Base-by-base conservation (phyloP, 2,888 invertebrate species). In the Synergus itoensis region DNA sequence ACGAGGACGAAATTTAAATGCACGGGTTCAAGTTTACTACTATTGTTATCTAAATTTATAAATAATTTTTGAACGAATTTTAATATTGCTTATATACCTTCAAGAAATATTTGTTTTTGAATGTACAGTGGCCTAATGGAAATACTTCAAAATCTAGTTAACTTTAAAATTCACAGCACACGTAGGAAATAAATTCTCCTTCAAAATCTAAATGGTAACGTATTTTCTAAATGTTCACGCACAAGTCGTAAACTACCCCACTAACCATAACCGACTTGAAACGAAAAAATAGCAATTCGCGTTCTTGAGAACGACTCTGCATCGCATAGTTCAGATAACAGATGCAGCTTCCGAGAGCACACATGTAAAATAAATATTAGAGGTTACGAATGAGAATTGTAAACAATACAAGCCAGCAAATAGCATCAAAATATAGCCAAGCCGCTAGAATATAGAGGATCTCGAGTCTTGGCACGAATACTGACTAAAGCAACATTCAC, bases 381-480 rank as follows among this genome's bases (percentile, higher is more conserved):
- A 62, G 12, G 21, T 21, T 12, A 28, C 14, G 28, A 5, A 28
- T 28, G 62, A 28, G 14, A 62, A 28, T 14, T 62, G 62, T 48
- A 40, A 53, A 73, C 28, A 53, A 73, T 36, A 36, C 21, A 12
- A 73, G 48, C 16, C 28, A 53, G 48, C n/a, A 48, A 69, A 69
- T 3, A 69, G 16, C 43, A 16, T 48, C 28, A n/a, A 73, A 14
- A 73, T 48, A 28, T 36, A 76, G 16, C 60, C 40, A 40, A 21
- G 36, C 18, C 8, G 41, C 16, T 41, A 76, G 60, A 73, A 53
- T n/a, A 40, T 62, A 81, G 80, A 84, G 83, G 82, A 87, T 87
- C 84, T 85, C 83, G 86, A 89, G 87, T 87, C 88, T 89, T 90
- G 90, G 90, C 90, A 90, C 88, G 86, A 87, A 85, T 88, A 82